Evolutionary conservation across 2,113 vertebrate genomes (phyloP).

Genomic region (Pseudopodoces humilis): DNA sequence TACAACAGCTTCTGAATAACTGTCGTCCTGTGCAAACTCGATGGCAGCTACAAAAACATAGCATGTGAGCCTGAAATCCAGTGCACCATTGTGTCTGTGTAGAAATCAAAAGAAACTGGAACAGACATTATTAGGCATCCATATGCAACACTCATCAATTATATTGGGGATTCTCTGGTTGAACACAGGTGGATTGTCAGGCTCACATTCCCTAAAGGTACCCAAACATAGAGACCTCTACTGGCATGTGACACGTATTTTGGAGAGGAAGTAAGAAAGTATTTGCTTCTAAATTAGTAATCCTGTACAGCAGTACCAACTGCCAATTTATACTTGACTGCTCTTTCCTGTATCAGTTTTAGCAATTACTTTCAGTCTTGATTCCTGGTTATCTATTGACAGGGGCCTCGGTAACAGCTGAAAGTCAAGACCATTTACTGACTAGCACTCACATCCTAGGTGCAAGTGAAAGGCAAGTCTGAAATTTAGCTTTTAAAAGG

Average conservation of each 20-base stretch:
- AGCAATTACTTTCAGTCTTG: not conserved
- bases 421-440: not conserved
- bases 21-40: not conserved
- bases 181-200: not conserved
- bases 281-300: not conserved
- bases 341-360: not conserved
- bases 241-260: accelerated
- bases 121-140: not conserved
- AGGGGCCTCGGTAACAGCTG: not conserved
- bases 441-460: not conserved
- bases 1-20: not conserved
- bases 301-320: not conserved
- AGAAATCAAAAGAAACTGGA: not conserved
- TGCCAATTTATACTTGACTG: not conserved
- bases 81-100: too few relatives aligned
- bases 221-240: not conserved
- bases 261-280: not conserved
- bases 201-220: not conserved
- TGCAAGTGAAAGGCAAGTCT: not conserved
- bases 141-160: not conserved
- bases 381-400: not conserved
- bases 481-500: not conserved
- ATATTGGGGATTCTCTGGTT: accelerated
- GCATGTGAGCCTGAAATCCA: not conserved
- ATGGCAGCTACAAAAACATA: not conserved